Base-by-base conservation (phyloP, 2,888 invertebrate genomes). In the Agrilus mali region DNA sequence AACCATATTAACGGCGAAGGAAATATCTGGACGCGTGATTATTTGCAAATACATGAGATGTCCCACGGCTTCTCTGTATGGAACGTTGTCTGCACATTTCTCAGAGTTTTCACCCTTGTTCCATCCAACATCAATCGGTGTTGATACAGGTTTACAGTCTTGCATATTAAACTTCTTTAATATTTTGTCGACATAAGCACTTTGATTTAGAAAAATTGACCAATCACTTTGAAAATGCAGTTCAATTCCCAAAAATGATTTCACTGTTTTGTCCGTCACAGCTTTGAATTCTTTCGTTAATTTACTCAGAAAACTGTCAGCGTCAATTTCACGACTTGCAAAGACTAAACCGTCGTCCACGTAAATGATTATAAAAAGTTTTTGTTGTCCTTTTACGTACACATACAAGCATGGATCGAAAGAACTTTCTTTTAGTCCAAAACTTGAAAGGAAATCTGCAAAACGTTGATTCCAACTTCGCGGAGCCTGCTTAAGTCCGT, bases 11-110 rank as follows among this genome's bases (percentile, higher is more conserved):
- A 60, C 50, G 34, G 54, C 52, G 42, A 49, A 58, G 3, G 56
- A 54, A 6, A 58, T 41, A 40, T 57, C 57, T 31, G 54, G 55
- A 38, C 55, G 54, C 2, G 54, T 53, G 6, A 52, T 52, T 13
- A 50, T 43, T 51, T 51, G 52, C 7, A 58, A 32, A 40, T 56
- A 58, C 54, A 60, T 56, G 10, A 59, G 36, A 6, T 53, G 53
- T 16, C 56, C 55, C 44, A 59, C 52, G 4, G 49, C 52, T 44
- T 53, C 47, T 36, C 53, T 40, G 34, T 54, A 52, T n/a, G 52
- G 49, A 40, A 47, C 46, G 12, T 47, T 33, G 3, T 38, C 17
- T 13, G n/a, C n/a, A n/a, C n/a, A n/a, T n/a, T 14, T 22, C 1
- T n/a, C 4, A 13, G 38, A n/a, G 12, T 34, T 33, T 42, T 45